Conservation (phyloP, 2,888 invertebrate genomes). For the Euplexia lucipara region DNA sequence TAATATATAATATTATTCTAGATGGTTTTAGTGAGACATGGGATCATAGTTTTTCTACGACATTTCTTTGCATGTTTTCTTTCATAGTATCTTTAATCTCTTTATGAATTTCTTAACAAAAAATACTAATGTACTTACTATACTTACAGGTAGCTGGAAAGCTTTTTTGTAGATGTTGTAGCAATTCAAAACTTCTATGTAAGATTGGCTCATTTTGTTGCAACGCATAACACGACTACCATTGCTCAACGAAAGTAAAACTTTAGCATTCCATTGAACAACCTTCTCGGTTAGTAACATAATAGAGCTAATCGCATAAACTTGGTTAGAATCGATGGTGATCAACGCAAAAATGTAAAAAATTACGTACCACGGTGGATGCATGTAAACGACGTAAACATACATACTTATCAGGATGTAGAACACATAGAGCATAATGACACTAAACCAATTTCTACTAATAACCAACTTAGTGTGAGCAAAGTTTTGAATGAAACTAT, state of each 20-base stretch:
- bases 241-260: constrained; percentile 5
- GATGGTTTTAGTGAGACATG: no score
- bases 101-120: no score
- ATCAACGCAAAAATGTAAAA: neutral
- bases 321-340: constrained; percentile 27
- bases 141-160: constrained; percentile 40
- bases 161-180: constrained; percentile 38
- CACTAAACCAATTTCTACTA: constrained; percentile 26
- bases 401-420: neutral
- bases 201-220: constrained; percentile 25
- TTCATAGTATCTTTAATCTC: no score
- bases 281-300: constrained; percentile 34
- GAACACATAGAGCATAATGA: neutral
- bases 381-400: neutral
- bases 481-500: constrained; percentile 25
- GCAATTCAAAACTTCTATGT: constrained; percentile 32
- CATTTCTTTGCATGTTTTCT: no score
- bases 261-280: constrained; percentile 47
- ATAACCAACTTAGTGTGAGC: neutral
- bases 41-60: no score
- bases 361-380: constrained; percentile 6
- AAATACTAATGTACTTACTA: no score
- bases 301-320: constrained; percentile 40
- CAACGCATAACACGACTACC: constrained; percentile 1
- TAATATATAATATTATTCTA: no score